A percentile compares a stretch with the other conserved stretches of the same genome.
Conservation (phyloP, 92 coral and sea anemone species). For the Paramuricea clavata region DNA sequence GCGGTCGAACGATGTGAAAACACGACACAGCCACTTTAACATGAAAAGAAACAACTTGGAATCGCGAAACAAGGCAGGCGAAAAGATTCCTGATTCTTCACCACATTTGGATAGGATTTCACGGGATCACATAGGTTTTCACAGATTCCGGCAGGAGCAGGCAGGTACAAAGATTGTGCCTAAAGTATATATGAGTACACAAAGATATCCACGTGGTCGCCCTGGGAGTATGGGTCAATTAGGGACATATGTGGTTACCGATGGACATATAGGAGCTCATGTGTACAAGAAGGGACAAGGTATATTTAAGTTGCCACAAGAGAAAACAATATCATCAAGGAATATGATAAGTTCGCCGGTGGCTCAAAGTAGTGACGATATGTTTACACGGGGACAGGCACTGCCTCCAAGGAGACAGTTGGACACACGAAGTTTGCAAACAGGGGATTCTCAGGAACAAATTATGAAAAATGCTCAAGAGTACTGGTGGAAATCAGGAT, state of each 20-base stretch:
- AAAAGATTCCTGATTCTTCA: too few species aligned
- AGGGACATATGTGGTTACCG: neutral
- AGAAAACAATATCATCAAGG: neutral
- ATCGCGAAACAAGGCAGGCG: too few species aligned
- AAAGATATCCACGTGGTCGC: neutral
- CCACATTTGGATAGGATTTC: too few species aligned
- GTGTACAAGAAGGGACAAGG: neutral
- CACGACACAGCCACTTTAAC: too few species aligned
- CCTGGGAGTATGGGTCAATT: neutral
- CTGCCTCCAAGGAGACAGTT: neutral
- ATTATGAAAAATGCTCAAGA: neutral
- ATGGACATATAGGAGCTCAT: neutral
- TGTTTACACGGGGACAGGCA: neutral
- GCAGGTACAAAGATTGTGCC: neutral
- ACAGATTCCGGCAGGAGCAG: too few species aligned
- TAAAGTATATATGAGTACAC: neutral
- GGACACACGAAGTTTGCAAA: neutral
- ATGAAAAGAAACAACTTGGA: too few species aligned
- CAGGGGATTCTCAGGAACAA: neutral
- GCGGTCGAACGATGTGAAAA: too few species aligned
- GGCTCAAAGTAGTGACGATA: neutral
- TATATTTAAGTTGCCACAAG: neutral
- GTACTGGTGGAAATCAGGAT: constrained; percentile 19
- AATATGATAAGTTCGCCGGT: neutral
- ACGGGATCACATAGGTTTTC: too few species aligned